A percentile compares a stretch with the other conserved stretches of the same genome.
Evolutionary conservation across 2,113 vertebrate genomes (phyloP).

Genomic region (Columba janthina): DNA sequence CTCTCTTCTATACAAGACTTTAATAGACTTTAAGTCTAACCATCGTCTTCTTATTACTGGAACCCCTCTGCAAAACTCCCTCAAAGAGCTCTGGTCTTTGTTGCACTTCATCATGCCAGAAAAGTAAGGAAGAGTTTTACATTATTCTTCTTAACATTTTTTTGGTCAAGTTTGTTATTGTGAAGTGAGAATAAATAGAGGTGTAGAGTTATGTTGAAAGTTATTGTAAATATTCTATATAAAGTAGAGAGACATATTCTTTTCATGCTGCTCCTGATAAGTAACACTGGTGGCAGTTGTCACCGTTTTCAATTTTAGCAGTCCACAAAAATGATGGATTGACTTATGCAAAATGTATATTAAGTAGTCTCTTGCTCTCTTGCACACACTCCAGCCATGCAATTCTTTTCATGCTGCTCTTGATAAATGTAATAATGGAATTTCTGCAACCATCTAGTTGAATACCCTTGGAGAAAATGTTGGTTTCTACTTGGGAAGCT

Average conservation of each 20-base stretch:
- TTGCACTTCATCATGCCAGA: constrained; percentile 99
- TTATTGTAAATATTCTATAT: neutral
- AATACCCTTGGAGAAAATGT: neutral
- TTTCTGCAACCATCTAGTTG: neutral
- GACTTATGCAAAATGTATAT: neutral
- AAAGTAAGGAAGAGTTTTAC: constrained; percentile 82
- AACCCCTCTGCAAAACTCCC: constrained; percentile 96
- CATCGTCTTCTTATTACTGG: constrained; percentile 98
- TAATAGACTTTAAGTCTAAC: constrained; percentile 98
- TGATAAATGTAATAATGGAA: neutral
- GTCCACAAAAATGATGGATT: neutral
- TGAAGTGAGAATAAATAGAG: neutral
- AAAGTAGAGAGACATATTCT: neutral
- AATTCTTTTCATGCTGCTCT: neutral
- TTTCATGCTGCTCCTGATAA: neutral
- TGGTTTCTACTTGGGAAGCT: neutral
- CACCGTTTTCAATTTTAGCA: neutral
- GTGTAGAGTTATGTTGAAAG: neutral
- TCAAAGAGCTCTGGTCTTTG: constrained; percentile 98
- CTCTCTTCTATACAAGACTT: constrained; percentile 96
- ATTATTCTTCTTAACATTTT: neutral
- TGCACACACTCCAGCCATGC: neutral
- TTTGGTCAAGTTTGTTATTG: neutral
- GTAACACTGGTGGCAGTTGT: neutral
- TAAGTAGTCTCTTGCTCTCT: neutral